Evolutionary conservation across 2,113 vertebrate genomes (phyloP).

Genomic region (Nicator chloris): DNA sequence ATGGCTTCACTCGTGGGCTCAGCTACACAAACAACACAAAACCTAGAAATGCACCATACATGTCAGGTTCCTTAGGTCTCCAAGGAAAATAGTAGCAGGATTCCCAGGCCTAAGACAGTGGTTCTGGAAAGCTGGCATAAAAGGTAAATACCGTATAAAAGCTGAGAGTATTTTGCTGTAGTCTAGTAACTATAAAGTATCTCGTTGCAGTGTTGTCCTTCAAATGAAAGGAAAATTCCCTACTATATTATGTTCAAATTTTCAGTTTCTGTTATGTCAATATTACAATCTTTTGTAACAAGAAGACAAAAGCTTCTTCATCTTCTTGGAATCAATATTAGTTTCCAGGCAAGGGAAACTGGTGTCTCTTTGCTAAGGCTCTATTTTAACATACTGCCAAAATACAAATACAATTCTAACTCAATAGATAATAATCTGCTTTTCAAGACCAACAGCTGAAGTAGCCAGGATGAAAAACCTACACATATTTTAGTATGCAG

Average conservation of each 20-base stretch:
- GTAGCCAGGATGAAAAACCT: neutral
- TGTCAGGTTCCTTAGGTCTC: neutral
- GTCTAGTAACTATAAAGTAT: neutral
- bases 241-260: neutral
- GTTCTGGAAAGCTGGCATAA: neutral
- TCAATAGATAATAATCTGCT: neutral
- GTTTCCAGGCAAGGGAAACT: neutral
- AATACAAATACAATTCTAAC: constrained; percentile 6
- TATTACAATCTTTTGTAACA: neutral
- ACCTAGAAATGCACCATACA: neutral
- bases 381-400: neutral
- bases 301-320: neutral
- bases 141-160: neutral
- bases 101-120: neutral
- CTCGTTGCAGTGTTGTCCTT: neutral
- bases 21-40: neutral
- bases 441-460: neutral
- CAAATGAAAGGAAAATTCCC: neutral
- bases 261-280: neutral
- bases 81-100: neutral
- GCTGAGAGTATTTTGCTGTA: neutral
- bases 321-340: constrained; percentile 7
- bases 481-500: neutral
- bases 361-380: neutral
- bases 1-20: fast-evolving